Evolutionary conservation across 1,140 invertebrate genomes (phyloP).

Genomic region (Agraylea sexmaculata): DNA sequence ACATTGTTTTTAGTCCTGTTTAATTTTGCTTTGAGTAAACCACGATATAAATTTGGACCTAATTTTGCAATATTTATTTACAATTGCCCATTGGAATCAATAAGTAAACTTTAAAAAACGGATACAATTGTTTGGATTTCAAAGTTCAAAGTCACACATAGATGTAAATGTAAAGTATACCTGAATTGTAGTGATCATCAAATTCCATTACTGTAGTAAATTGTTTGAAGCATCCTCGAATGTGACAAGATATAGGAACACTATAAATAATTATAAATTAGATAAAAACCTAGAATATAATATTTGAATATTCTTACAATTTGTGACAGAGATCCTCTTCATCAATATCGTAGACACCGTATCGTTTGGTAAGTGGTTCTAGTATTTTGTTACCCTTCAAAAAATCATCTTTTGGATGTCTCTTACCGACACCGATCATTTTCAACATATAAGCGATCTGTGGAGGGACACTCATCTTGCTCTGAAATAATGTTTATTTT

Average conservation of each 20-base stretch:
- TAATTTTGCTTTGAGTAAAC: no score
- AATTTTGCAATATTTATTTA: no score
- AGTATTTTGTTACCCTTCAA: conserved; percentile 26
- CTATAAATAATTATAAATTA: conserved; percentile 22
- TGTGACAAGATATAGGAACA: conserved; percentile 25
- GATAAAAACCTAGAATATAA: neutral
- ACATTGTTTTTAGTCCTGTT: no score
- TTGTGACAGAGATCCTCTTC: conserved; percentile 29
- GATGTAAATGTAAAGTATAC: conserved; percentile 6
- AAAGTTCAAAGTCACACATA: no score
- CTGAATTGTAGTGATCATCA: conserved; percentile 32
- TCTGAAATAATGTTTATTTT: neutral
- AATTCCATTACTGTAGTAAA: conserved; percentile 27
- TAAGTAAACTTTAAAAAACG: no score
- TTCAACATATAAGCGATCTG: conserved; percentile 19
- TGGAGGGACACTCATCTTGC: conserved; percentile 1
- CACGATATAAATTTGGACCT: no score
- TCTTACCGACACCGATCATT: conserved; percentile 25
- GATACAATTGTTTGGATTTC: no score
- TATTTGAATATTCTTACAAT: conserved; percentile 23
- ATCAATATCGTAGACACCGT: conserved; percentile 32
- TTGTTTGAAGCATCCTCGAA: conserved; percentile 28
- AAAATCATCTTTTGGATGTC: conserved; percentile 26
- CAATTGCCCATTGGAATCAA: no score
- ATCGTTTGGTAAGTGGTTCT: conserved; percentile 20